These are phyloP conservation scores for Aplochiton taeniatus DNA, from an alignment of 2,797 vertebrate genomes.

Conservation along the genomic window DNA sequence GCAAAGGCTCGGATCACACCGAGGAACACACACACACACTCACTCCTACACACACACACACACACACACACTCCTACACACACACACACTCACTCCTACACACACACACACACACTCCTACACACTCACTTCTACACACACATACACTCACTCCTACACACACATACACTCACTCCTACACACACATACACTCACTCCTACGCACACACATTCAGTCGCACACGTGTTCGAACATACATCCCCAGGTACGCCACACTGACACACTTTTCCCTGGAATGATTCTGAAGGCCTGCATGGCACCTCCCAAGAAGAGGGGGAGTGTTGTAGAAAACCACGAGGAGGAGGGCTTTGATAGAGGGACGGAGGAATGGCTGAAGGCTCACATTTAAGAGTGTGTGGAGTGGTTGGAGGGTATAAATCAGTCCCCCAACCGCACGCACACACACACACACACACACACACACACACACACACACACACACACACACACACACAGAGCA, in stretches of 20 bases:
- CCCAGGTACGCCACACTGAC: conserved; percentile 52
- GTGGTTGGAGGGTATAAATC: background rate
- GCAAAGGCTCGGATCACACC: conserved; percentile 49
- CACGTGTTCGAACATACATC: too few species aligned
- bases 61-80: background rate
- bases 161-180: too few species aligned
- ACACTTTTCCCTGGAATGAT: conserved; percentile 64
- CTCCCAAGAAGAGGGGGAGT: conserved; percentile 5
- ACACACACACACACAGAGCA: conserved; percentile 9
- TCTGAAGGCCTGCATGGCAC: conserved; percentile 54
- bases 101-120: conserved; percentile 3
- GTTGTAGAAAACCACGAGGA: conserved; percentile 10
- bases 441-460: conserved; percentile 7
- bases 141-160: too few species aligned
- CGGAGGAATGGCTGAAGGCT: background rate
- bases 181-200: too few species aligned
- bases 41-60: conserved; percentile 35
- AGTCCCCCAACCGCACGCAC: conserved; percentile 17
- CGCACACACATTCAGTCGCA: too few species aligned
- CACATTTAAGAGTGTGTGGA: background rate
- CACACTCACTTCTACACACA: background rate
- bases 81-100: too few species aligned
- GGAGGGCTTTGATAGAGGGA: background rate
- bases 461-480: conserved; percentile 8
- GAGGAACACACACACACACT: conserved; percentile 34